phyloP scores from a whole-genome alignment of 2,113 vertebrate species.

The Boleophthalmus pectinirostris region DNA sequence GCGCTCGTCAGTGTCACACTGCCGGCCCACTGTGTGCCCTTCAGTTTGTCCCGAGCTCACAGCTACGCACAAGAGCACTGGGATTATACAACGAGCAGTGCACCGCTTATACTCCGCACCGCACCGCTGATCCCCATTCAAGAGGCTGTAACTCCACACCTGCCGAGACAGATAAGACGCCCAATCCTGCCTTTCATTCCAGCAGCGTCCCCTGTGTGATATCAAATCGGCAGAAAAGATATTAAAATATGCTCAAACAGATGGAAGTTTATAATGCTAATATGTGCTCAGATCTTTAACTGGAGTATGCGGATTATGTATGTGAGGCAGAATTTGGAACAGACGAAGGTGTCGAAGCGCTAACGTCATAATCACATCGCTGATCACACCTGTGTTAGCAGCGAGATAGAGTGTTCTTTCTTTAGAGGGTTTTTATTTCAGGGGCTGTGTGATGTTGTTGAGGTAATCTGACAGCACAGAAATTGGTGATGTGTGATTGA shows the following conservation, averaged over 20 bases:
- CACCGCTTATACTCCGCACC: constrained; percentile 58
- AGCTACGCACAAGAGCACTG: constrained; percentile 47
- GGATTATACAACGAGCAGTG: constrained; percentile 58
- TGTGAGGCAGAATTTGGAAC: constrained; percentile 24
- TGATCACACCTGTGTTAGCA: constrained; percentile 50
- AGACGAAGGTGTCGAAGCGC: constrained; percentile 6
- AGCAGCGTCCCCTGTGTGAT: constrained; percentile 36
- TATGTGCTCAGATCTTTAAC: constrained; percentile 28
- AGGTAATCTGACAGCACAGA: constrained; percentile 46
- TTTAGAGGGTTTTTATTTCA: constrained; percentile 26
- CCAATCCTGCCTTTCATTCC: constrained; percentile 54
- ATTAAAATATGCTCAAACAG: constrained; percentile 18
- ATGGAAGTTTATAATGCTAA: constrained; percentile 39
- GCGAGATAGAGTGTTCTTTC: constrained; percentile 41
- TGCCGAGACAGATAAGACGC: constrained; percentile 61
- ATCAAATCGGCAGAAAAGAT: constrained; percentile 31
- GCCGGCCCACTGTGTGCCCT: constrained; percentile 49
- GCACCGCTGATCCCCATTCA: constrained; percentile 48
- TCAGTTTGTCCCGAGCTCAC: constrained; percentile 53
- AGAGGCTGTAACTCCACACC: constrained; percentile 59
- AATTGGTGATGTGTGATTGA: constrained; percentile 43
- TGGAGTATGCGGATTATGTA: neutral
- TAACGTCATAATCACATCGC: constrained; percentile 50
- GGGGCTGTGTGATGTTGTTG: constrained; percentile 36
- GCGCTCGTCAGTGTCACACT: constrained; percentile 45